Percentiles rank a stretch among this genome's conserved stretches.
Conservation (phyloP, 2,888 invertebrate species). For the Itoplectis maculator region DNA sequence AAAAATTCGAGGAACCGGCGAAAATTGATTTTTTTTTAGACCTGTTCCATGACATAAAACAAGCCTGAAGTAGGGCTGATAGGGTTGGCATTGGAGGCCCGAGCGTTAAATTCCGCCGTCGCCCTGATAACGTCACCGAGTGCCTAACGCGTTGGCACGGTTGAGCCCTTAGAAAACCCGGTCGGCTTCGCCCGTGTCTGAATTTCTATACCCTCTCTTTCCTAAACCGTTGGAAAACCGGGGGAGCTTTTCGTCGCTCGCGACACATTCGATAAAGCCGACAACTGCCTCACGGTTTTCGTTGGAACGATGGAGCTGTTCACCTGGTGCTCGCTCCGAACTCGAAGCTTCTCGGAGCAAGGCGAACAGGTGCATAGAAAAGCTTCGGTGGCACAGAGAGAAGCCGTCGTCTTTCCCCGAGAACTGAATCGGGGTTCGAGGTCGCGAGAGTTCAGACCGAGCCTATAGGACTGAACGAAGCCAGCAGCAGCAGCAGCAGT, state of each 20-base stretch:
- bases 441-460: constrained; percentile 19
- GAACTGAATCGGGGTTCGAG: constrained; percentile 9
- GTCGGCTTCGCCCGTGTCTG: not conserved
- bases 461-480: not conserved
- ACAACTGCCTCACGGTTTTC: not conserved
- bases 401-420: constrained; percentile 1
- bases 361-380: constrained; percentile 6
- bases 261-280: constrained; percentile 1
- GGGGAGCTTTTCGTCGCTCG: not conserved
- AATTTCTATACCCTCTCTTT: not conserved
- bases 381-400: not conserved
- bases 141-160: not conserved
- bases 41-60: no score
- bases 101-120: not conserved
- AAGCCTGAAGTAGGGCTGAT: not conserved
- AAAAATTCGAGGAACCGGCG: no score
- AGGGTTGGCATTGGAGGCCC: not conserved
- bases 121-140: not conserved
- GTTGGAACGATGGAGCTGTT: constrained; percentile 28
- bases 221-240: constrained; percentile 11
- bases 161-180: not conserved
- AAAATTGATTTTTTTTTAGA: no score
- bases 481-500: not conserved
- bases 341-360: not conserved
- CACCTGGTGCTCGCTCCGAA: constrained; percentile 11